Evolutionary conservation across 2,113 vertebrate species (phyloP).

Genomic region (Oreotragus oreotragus): DNA sequence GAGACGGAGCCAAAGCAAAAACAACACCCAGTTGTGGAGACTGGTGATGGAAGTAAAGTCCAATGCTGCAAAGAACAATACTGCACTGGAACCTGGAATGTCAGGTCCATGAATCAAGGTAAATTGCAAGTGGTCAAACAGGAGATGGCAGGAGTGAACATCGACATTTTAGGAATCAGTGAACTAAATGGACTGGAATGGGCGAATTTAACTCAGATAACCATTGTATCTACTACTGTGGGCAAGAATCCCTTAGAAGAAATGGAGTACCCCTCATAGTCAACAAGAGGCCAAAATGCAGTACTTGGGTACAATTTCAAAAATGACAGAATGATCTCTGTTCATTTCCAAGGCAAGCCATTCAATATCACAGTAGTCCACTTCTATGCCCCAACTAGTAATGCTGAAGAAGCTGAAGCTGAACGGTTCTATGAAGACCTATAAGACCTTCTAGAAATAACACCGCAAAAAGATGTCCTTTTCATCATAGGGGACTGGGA

Average conservation of each 20-base stretch:
- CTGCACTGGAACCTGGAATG: neutral
- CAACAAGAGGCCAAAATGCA: neutral
- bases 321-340: neutral
- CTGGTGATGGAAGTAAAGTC: neutral
- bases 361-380: neutral
- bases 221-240: neutral
- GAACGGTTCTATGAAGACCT: neutral
- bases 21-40: neutral
- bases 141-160: neutral
- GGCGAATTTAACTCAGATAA: neutral
- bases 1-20: neutral
- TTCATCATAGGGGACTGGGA: neutral
- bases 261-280: neutral
- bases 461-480: neutral
- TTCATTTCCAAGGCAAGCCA: neutral
- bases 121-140: neutral
- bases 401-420: neutral
- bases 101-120: neutral
- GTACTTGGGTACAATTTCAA: neutral
- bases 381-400: neutral
- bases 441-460: neutral
- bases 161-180: neutral
- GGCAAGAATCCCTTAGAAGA: neutral
- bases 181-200: neutral
- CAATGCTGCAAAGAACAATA: neutral